Evolutionary conservation across 1,140 invertebrate genomes (phyloP).

Genomic region (Globodera ellingtonae): DNA sequence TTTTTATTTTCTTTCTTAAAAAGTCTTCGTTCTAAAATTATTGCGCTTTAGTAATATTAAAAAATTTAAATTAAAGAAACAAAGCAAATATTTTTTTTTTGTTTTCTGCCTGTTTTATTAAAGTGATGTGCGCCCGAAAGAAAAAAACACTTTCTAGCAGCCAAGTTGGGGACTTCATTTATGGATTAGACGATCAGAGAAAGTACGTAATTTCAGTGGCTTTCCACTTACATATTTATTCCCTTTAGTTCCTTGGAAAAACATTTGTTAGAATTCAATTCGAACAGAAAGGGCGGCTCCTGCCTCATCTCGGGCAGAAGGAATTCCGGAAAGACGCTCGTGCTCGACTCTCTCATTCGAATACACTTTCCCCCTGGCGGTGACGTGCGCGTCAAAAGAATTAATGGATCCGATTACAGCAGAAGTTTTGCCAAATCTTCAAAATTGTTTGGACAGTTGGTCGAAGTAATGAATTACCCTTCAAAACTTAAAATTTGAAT

Average conservation of each 20-base stretch:
- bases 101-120: too few species aligned
- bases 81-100: background rate
- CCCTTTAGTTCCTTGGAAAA: slow-evolving; percentile 19
- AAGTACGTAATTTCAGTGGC: background rate
- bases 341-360: slow-evolving; percentile 17
- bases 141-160: too few species aligned
- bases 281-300: slow-evolving; percentile 11
- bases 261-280: slow-evolving; percentile 16
- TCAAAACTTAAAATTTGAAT: too few species aligned
- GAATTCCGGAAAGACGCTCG: slow-evolving; percentile 17
- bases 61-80: background rate
- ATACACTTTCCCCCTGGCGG: background rate
- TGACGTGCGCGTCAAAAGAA: background rate
- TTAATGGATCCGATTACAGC: background rate
- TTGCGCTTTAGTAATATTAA: too few species aligned
- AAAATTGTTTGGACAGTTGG: slow-evolving; percentile 20
- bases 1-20: too few species aligned
- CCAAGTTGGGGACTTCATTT: background rate
- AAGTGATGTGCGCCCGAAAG: background rate
- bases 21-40: too few species aligned
- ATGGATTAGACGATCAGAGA: background rate
- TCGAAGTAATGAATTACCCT: background rate
- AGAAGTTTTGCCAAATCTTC: background rate
- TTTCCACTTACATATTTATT: background rate
- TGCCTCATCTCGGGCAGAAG: slow-evolving; percentile 18